Base-by-base conservation (phyloP, 2,113 vertebrate species). In the Acinonyx jubatus region DNA sequence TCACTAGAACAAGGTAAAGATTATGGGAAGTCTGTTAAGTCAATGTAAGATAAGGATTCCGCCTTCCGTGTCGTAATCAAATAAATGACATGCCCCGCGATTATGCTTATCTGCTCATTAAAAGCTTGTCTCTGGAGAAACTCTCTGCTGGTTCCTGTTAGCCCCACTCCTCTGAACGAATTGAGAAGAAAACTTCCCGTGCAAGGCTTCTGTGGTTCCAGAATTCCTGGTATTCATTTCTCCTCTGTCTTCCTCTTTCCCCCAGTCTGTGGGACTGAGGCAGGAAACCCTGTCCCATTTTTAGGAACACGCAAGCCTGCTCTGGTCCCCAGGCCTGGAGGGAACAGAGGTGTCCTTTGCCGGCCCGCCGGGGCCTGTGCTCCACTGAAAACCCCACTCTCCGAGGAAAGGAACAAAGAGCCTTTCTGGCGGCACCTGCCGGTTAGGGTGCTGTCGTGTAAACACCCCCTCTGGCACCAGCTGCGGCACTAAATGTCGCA, bases 101-200 rank as follows among this genome's bases (percentile, higher is more conserved):
- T 97, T 96, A 80, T 79, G 91, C 96, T 96, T 97, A 97, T 96
- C 95, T 94, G 50, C 55, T 66, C 52, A 2, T 21, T 82, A 33
- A 89, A 97, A 74, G 21, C 81, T 36, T 9, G 21, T 91, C 76
- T 83, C 93, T 0, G 5, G 76, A 84, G 85, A 83, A 50, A 31
- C 57, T 84, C 57, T 63, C 69, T 11, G 90, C 74, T 10, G 38
- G 33, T 23, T 74, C 48, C 45, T 25, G 48, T n/a, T 41, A 73
- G 86, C 63, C 79, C 57, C 27, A 4, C 48, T 61, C 92, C 76
- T 85, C 33, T 52, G 89, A 69, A 21, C n/a, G 11, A 66, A 89
- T 33, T 38, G 50, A 41, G 76, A 76, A 92, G 66, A 71, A 90
- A 69, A 27, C 73, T 91, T 82, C 38, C 74, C 38, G 50, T 65